Conservation (phyloP, 2,797 vertebrate genomes). For the Coregonus ussuriensis region DNA sequence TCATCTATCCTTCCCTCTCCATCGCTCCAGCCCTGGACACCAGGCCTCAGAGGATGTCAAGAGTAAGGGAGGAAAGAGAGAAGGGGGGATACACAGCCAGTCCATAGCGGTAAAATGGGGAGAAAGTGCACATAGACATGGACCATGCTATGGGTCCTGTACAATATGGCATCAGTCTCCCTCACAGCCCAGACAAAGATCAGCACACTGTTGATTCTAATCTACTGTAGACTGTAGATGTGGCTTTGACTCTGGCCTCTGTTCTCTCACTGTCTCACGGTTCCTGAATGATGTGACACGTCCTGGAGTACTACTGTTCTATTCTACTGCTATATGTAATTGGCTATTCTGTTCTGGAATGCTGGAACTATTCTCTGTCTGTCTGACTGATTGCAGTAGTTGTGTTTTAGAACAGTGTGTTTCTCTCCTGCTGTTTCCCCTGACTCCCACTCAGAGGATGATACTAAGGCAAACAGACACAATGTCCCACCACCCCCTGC, state of each 20-base stretch:
- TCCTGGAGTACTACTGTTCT: slow-evolving; percentile 1
- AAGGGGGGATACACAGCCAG: not conserved
- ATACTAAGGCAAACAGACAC: no score
- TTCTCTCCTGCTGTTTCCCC: slow-evolving; percentile 13
- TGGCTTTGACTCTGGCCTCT: not conserved
- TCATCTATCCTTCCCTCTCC: not conserved
- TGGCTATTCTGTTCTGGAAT: not conserved
- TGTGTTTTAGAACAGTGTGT: not conserved
- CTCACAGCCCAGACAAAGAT: not conserved
- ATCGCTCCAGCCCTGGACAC: no score
- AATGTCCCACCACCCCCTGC: slow-evolving; percentile 30
- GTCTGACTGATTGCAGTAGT: not conserved
- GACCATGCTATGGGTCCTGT: not conserved
- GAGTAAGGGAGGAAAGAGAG: not conserved
- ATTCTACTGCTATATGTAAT: slow-evolving; percentile 24
- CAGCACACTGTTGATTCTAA: not conserved
- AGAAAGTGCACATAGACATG: no score
- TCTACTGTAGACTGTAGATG: not conserved
- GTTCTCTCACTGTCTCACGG: not conserved
- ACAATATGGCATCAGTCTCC: not conserved
- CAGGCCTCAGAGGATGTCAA: not conserved
- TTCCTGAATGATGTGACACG: slow-evolving; percentile 9
- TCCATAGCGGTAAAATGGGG: not conserved
- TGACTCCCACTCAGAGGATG: no score
- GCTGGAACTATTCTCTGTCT: not conserved